Evolutionary conservation across 2,797 vertebrate species (phyloP).

Genomic region (Sitta carolinensis): DNA sequence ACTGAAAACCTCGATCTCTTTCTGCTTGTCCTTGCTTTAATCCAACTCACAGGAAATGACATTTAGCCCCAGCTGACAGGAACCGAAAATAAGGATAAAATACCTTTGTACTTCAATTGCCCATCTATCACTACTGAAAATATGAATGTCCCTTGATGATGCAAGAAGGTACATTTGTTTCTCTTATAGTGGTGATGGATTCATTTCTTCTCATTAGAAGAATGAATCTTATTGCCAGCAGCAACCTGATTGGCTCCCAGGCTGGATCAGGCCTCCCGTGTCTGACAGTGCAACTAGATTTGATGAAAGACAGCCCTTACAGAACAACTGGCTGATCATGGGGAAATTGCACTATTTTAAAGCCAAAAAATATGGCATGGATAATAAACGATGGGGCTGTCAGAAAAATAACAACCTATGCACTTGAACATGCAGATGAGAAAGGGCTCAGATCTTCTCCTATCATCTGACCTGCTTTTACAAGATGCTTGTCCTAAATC

Average conservation of each 20-base stretch:
- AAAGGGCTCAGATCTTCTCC: not conserved
- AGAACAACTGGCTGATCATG: not conserved
- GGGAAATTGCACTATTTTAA: not conserved
- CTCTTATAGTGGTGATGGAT: constrained; percentile 3
- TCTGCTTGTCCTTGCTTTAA: not conserved
- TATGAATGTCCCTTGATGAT: not conserved
- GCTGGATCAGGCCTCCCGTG: not conserved
- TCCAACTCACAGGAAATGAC: not conserved
- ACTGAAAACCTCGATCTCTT: not conserved
- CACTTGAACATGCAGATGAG: not conserved
- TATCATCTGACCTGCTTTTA: not conserved
- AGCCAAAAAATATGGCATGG: not conserved
- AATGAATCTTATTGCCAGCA: not conserved
- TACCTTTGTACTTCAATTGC: not conserved
- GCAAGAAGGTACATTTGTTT: not conserved
- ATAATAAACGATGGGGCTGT: not conserved
- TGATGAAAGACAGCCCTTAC: not conserved
- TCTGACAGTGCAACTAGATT: not conserved
- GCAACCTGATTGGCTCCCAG: not conserved
- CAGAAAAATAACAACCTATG: not conserved
- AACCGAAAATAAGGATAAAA: constrained; percentile 13
- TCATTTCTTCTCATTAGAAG: not conserved
- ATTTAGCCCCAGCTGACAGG: not conserved
- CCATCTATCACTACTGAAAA: not conserved
- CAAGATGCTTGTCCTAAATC: not conserved